Percentiles rank a stretch among this genome's conserved stretches.
These are phyloP conservation scores for Caradrina kadenii DNA, from an alignment of 2,888 invertebrate species.

Conservation along the genomic window DNA sequence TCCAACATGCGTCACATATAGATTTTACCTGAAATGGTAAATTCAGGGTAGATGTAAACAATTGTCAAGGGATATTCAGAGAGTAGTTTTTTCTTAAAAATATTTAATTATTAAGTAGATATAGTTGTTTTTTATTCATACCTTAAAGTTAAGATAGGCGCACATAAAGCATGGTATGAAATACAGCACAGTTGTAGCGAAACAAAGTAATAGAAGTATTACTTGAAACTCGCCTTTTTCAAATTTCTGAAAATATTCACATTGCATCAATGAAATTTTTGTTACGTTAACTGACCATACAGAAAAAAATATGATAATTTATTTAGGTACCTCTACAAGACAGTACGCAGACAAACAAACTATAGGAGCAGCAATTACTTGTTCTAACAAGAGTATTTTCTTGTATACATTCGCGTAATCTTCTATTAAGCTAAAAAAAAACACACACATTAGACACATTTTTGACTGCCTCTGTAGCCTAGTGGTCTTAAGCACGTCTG, in stretches of 20 bases:
- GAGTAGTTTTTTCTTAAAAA: neutral
- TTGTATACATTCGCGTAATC: slow-evolving; percentile 75
- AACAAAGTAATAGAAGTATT: slow-evolving; percentile 37
- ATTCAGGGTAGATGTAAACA: slow-evolving; percentile 1
- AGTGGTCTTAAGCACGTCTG: too few species aligned
- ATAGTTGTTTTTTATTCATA: slow-evolving; percentile 37
- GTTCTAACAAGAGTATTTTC: slow-evolving; percentile 78
- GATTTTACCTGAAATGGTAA: slow-evolving; percentile 68
- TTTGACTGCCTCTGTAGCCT: too few species aligned
- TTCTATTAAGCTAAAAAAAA: slow-evolving; percentile 71
- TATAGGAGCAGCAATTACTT: slow-evolving; percentile 71
- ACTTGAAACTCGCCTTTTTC: slow-evolving; percentile 54
- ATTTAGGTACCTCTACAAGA: slow-evolving; percentile 51
- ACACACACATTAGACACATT: neutral
- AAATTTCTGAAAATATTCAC: slow-evolving; percentile 49
- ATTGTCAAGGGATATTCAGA: neutral
- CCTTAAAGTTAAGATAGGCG: slow-evolving; percentile 50
- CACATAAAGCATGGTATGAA: slow-evolving; percentile 57
- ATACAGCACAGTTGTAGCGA: slow-evolving; percentile 25
- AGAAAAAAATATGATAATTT: neutral
- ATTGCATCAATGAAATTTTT: neutral
- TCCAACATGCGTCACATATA: slow-evolving; percentile 77
- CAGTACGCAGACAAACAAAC: slow-evolving; percentile 77
- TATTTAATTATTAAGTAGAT: too few species aligned
- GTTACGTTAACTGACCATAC: neutral